phyloP scores from a whole-genome alignment of 2,888 invertebrate species.

The Zhuqinia jingwanae region DNA sequence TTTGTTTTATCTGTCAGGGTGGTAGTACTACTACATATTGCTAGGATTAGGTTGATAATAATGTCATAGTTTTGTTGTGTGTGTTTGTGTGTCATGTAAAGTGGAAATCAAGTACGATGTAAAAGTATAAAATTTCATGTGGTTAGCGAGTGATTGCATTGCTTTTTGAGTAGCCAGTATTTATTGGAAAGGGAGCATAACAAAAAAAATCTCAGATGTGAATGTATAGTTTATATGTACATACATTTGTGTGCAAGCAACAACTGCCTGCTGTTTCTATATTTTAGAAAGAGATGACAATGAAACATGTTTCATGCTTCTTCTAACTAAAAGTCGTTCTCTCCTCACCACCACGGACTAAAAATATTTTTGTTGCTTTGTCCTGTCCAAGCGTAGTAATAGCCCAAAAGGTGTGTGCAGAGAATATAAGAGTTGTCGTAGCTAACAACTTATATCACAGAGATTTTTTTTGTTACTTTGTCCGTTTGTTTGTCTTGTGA shows the following conservation, averaged over 20 bases:
- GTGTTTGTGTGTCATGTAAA: not conserved
- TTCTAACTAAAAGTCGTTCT: no score
- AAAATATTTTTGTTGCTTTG: conserved; percentile 3
- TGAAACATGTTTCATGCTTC: conserved; percentile 6
- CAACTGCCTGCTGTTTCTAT: conserved; percentile 11
- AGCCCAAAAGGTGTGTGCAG: not conserved
- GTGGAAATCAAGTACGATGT: not conserved
- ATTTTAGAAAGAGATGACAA: conserved; percentile 15
- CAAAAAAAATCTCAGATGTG: conserved; percentile 26
- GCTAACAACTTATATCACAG: no score
- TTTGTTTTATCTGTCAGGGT: not conserved
- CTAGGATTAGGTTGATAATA: not conserved
- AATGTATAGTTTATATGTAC: not conserved
- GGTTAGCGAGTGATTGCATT: conserved; percentile 55
- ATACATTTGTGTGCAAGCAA: not conserved
- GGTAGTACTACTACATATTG: not conserved
- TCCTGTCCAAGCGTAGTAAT: not conserved
- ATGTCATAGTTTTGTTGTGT: not conserved
- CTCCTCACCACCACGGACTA: no score
- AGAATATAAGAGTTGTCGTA: no score
- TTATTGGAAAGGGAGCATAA: conserved; percentile 19
- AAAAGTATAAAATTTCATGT: conserved; percentile 36
- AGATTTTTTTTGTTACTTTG: not conserved
- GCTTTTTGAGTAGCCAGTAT: conserved; percentile 22
- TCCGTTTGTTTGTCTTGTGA: not conserved